Evolutionary conservation across 1,140 invertebrate genomes (phyloP), one percentile per base, ranked within the genome.

Genomic region (Drosophila tsacasi): DNA sequence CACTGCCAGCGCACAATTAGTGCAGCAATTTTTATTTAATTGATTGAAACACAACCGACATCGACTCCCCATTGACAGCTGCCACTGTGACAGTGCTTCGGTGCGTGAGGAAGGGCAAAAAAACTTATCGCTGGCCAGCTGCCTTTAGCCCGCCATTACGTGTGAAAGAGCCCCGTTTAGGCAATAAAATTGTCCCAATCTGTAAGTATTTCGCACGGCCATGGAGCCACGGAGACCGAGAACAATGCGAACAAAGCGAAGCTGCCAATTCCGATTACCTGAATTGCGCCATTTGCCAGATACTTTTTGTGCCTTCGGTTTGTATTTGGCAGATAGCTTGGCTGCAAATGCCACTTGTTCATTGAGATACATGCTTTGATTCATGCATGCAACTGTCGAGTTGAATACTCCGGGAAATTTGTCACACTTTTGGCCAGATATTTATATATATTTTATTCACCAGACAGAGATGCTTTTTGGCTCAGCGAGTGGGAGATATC

Each of bases 11-110:
- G 35, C 21, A 68, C 84, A 89, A 89, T 89, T 89, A 89, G 69
- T 69, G 64, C 63, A 50, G 54, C 77, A 81, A 71, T 75, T 89
- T 83, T 81, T 57, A 57, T 57, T 90, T 84, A 89, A 84, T 89
- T 89, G 84, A 84, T 84, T 69, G 57, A 27, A 62, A 42, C 63
- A 68, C 27, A 69, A 64, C 69, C 60, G 76, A 62, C 61, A 67
- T 66, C 55, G 76, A 64, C 57, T 50, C 42, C 21, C 76, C 64
- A 82, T 74, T 76, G 81, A 83, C 78, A 83, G 52, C 42, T 54
- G 40, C 37, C 40, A 40, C 15, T 32, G 54, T 39, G 27, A n/a
- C 40, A 52, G 23, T 7, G 21, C 21, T 17, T 27, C 23, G 9
- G 63, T 75, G 71, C 81, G 81, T 81, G 81, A 21, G 77, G 62